Evolutionary conservation across 2,797 vertebrate genomes (phyloP).

Genomic region (Epinephelus malabaricus): DNA sequence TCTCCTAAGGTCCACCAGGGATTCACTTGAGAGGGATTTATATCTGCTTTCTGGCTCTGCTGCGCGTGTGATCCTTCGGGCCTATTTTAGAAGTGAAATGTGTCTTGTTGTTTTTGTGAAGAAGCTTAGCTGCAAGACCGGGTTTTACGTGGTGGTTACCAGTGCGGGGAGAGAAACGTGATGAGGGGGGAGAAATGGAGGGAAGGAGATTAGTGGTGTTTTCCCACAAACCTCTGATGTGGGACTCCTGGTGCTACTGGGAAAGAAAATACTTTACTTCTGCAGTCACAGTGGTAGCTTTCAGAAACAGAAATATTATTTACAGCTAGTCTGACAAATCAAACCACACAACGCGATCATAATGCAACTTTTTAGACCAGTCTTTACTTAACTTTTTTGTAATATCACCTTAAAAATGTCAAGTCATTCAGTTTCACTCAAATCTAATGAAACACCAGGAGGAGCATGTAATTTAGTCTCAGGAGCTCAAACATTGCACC

Average conservation of each 20-base stretch:
- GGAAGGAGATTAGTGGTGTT: constrained; percentile 58
- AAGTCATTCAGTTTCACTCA: background rate
- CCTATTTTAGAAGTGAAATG: constrained; percentile 49
- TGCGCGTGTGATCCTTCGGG: constrained; percentile 48
- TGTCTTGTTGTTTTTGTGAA: constrained; percentile 56
- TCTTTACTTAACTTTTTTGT: background rate
- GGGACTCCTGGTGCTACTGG: constrained; percentile 40
- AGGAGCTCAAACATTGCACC: background rate
- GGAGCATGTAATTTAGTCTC: background rate
- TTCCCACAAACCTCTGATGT: constrained; percentile 48
- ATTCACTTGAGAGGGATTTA: constrained; percentile 72
- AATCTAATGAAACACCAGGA: background rate
- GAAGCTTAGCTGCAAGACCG: constrained; percentile 47
- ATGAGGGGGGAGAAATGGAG: constrained; percentile 28
- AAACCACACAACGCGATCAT: background rate
- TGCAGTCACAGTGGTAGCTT: background rate
- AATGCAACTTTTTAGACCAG: background rate
- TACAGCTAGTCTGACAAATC: background rate
- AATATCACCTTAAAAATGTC: background rate
- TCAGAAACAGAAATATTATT: background rate
- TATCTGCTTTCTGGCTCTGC: constrained; percentile 54
- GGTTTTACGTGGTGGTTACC: constrained; percentile 49
- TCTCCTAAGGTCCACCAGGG: constrained; percentile 52
- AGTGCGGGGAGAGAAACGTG: constrained; percentile 29
- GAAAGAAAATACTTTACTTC: background rate